Evolutionary conservation across 1,140 invertebrate species (phyloP).

Genomic region (Drosophila nasuta): DNA sequence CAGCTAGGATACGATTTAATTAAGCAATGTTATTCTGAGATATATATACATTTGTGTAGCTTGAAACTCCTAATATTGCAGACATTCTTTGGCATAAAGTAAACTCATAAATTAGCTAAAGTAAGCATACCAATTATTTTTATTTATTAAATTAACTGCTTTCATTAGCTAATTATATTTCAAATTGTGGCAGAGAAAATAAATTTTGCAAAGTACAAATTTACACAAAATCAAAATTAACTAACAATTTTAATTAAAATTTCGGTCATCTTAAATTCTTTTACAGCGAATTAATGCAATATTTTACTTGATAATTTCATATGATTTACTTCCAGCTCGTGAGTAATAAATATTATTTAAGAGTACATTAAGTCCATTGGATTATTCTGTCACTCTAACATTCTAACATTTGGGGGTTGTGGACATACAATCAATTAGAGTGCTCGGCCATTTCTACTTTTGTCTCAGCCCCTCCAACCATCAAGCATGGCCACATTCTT

Average conservation of each 20-base stretch:
- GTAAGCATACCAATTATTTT: too few species aligned
- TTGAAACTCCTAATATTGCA: not conserved
- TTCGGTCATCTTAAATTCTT: too few species aligned
- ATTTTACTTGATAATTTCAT: not conserved
- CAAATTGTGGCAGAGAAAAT: too few species aligned
- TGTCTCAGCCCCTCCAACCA: too few species aligned
- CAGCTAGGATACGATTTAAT: slow-evolving; percentile 73
- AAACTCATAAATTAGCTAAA: too few species aligned
- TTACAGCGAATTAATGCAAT: not conserved
- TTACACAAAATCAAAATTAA: too few species aligned
- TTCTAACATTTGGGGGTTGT: not conserved
- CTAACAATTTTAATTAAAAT: too few species aligned
- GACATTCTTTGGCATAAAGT: too few species aligned
- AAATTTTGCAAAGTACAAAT: too few species aligned
- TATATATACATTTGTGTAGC: not conserved
- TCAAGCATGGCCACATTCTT: too few species aligned
- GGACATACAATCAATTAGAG: slow-evolving; percentile 44
- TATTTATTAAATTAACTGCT: too few species aligned
- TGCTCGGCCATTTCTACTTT: slow-evolving; percentile 11
- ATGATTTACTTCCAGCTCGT: not conserved
- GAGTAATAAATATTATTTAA: slow-evolving; percentile 6
- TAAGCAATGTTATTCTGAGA: slow-evolving; percentile 22
- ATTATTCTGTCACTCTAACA: not conserved
- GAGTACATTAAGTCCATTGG: not conserved
- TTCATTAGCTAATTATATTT: too few species aligned